phyloP scores from a whole-genome alignment of 2,113 vertebrate genomes.

The Marmota flaviventris region DNA sequence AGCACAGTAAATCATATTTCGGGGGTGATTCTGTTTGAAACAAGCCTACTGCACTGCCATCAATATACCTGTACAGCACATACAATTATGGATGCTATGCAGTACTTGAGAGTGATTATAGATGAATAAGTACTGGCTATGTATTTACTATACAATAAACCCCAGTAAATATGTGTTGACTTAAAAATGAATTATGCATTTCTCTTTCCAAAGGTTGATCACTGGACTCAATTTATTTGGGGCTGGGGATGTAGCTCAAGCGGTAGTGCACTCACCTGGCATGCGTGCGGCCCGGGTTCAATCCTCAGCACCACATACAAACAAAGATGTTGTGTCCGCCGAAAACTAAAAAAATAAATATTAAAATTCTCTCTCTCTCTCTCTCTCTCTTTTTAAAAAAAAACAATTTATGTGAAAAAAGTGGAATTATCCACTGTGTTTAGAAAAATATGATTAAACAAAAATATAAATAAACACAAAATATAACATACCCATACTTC shows the following conservation, averaged over 20 bases:
- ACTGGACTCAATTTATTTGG: neutral
- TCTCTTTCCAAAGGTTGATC: neutral
- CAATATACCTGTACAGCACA: neutral
- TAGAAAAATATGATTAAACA: neutral
- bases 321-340: too few relatives aligned
- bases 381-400: too few relatives aligned
- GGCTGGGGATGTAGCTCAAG: too few relatives aligned
- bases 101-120: too few relatives aligned
- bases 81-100: too few relatives aligned
- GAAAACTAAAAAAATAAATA: too few relatives aligned
- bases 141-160: neutral
- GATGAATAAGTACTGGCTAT: too few relatives aligned
- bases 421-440: neutral
- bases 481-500: slow-evolving; percentile 15
- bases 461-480: neutral
- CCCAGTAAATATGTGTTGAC: neutral
- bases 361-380: too few relatives aligned
- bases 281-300: too few relatives aligned
- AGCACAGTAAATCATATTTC: neutral
- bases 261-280: too few relatives aligned
- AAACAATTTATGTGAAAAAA: neutral
- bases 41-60: neutral
- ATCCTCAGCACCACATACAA: too few relatives aligned
- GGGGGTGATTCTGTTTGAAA: neutral
- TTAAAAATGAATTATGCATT: neutral